These are phyloP conservation scores for Vipera ursinii DNA, from an alignment of 2,797 vertebrate species.

Conservation along the genomic window DNA sequence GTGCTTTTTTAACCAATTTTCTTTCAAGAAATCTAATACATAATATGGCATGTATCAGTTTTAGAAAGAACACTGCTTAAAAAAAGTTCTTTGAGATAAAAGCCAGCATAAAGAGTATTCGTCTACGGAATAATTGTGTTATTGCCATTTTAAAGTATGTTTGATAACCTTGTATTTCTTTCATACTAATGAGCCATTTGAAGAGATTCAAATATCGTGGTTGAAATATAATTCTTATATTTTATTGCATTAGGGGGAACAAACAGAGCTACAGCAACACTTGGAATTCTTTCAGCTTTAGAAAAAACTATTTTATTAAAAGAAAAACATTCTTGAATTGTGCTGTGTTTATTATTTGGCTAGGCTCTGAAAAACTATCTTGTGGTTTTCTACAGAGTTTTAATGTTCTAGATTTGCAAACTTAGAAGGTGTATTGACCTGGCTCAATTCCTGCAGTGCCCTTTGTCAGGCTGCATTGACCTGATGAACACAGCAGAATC, in stretches of 20 bases:
- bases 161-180: neutral
- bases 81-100: neutral
- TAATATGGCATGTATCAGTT: neutral
- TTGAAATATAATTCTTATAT: neutral
- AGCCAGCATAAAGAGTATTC: neutral
- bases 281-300: neutral
- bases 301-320: neutral
- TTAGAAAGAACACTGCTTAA: neutral
- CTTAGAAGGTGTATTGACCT: neutral
- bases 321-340: neutral
- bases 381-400: neutral
- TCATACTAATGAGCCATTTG: neutral
- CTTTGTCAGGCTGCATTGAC: neutral
- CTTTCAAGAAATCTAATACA: neutral
- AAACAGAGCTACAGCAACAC: slow-evolving; percentile 5
- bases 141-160: neutral
- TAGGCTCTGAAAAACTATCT: neutral
- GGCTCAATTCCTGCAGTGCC: neutral
- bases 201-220: neutral
- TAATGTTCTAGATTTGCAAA: neutral
- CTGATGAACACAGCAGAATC: neutral
- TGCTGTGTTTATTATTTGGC: neutral
- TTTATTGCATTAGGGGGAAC: slow-evolving; percentile 4
- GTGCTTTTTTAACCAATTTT: neutral
- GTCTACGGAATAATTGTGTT: neutral